Evolutionary conservation across 2,113 vertebrate genomes (phyloP), one percentile per base, ranked within the genome.

Genomic region (Perca schrenkii): DNA sequence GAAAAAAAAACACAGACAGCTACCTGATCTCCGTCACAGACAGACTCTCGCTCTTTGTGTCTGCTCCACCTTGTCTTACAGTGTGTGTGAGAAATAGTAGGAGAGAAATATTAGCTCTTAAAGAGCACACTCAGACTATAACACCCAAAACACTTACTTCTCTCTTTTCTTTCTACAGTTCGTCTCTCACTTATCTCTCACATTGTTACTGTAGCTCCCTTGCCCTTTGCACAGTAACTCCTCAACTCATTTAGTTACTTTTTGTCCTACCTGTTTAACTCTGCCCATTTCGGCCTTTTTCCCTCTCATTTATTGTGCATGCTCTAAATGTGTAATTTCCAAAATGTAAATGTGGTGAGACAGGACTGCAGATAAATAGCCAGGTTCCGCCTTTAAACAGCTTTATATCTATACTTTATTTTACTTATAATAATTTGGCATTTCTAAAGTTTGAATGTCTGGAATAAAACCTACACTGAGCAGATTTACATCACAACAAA

Each of bases 1-100:
- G 85, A 86, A 72, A 84, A 89, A 89, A 77, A 62, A 64, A 63
- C 73, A 67, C 89, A 79, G 46, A 79, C 56, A 75, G 66, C 36
- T 70, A 86, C 86, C 81, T 78, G 72, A 86, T 76, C 56, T 78
- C 54, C 22, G 36, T 57, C 40, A 54, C 63, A 43, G 25, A 25
- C 25, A 25, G 77, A 89, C 67, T 86, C 74, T 40, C 22, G 1
- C 47, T 73, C 76, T 84, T 53, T 80, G 62, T 80, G 80, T 88
- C 80, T 70, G 69, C 82, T 79, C 73, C 78, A 82, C 74, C 71
- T 76, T 60, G 57, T 83, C 76, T 80, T 3, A 1, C 16, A 49
- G 76, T 52, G 54, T 57, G 34, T 79, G 60, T 22, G 22, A 82
- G 61, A 62, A 74, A 66, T 40, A 65, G 12, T 17, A 50, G 52